Percentiles rank a stretch among this genome's conserved stretches.
These are phyloP conservation scores for Varroa destructor DNA, from an alignment of 1,140 invertebrate species.

Conservation along the genomic window DNA sequence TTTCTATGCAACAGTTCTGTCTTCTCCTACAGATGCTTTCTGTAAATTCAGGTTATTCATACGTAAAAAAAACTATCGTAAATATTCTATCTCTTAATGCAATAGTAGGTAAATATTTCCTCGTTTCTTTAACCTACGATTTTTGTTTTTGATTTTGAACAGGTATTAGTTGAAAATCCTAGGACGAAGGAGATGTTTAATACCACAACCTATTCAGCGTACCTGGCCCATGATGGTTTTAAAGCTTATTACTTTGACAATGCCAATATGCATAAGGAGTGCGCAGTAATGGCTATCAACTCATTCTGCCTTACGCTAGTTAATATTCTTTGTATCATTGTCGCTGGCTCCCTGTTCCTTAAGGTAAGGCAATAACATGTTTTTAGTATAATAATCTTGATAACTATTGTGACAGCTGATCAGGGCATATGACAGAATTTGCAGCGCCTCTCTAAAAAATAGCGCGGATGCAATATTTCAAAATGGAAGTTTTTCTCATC, in stretches of 20 bases:
- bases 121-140: too few relatives aligned
- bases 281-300: conserved; percentile 59
- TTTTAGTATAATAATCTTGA: conserved; percentile 4
- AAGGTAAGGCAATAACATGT: conserved; percentile 47
- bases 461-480: conserved; percentile 10
- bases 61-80: too few relatives aligned
- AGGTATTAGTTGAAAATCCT: too few relatives aligned
- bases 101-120: too few relatives aligned
- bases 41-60: too few relatives aligned
- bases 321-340: conserved; percentile 70
- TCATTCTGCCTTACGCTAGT: conserved; percentile 63
- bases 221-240: conserved; percentile 34
- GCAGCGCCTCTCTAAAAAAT: too few relatives aligned
- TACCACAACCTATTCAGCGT: conserved; percentile 31
- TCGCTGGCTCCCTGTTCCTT: conserved; percentile 61
- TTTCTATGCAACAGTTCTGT: too few relatives aligned
- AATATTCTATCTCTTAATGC: too few relatives aligned
- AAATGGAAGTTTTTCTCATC: background rate
- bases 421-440: too few relatives aligned
- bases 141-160: too few relatives aligned
- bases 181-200: background rate
- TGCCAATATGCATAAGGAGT: conserved; percentile 55
- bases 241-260: conserved; percentile 51
- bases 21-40: too few relatives aligned
- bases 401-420: too few relatives aligned